phyloP scores from a whole-genome alignment of 2,888 invertebrate genomes.

The Dicyrtoma fusca region DNA sequence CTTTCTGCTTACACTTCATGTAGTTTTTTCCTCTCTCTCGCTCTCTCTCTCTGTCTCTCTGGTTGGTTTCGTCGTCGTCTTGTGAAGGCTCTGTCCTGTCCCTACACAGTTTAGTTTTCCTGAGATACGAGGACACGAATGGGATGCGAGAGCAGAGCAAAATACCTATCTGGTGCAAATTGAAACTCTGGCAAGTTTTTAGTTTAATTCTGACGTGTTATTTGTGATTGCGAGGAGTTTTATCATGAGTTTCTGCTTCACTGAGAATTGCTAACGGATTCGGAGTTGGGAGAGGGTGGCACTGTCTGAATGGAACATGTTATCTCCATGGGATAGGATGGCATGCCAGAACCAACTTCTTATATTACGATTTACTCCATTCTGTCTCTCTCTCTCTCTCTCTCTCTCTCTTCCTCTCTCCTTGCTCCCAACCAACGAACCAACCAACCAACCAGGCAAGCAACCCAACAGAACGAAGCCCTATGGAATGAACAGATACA shows the following conservation, averaged over 20 bases:
- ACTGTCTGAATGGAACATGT: constrained; percentile 47
- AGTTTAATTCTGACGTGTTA: constrained; percentile 57
- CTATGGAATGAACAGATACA: background rate
- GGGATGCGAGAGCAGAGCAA: constrained; percentile 15
- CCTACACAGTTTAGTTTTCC: background rate
- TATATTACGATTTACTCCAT: constrained; percentile 39
- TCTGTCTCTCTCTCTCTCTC: constrained; percentile 20
- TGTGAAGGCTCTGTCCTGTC: background rate
- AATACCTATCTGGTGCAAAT: constrained; percentile 49
- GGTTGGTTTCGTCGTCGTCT: background rate
- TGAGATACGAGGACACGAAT: constrained; percentile 16
- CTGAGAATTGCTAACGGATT: constrained; percentile 57
- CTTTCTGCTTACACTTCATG: too few relatives aligned
- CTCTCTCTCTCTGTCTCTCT: background rate
- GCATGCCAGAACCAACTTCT: constrained; percentile 47
- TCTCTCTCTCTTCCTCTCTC: constrained; percentile 15
- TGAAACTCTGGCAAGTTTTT: constrained; percentile 57
- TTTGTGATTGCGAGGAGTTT: constrained; percentile 57
- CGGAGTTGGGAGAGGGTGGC: constrained; percentile 47
- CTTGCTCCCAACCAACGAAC: background rate
- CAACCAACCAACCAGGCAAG: background rate
- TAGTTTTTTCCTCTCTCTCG: background rate
- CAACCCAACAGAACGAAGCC: background rate
- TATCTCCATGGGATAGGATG: constrained; percentile 46
- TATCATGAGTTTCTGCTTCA: constrained; percentile 57